Conservation (phyloP, 2,888 invertebrate species). For the Chrysodeixis includens region DNA sequence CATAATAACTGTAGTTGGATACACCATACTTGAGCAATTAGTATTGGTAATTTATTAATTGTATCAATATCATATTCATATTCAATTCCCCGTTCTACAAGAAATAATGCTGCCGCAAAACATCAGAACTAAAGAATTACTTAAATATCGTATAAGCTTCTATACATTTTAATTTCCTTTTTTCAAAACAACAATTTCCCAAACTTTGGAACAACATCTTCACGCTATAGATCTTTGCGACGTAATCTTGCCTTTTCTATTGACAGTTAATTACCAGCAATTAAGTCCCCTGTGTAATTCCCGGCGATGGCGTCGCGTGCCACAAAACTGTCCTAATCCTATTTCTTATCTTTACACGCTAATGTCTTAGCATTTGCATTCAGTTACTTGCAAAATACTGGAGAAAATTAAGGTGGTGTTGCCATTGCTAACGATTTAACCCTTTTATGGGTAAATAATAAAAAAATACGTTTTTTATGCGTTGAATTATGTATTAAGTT, state of each 20-base stretch:
- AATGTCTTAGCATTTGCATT: conserved; percentile 87
- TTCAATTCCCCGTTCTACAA: too few species aligned
- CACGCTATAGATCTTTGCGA: neutral
- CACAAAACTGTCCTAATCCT: conserved; percentile 81
- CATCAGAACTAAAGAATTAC: too few species aligned
- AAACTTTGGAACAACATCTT: neutral
- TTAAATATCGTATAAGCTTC: too few species aligned
- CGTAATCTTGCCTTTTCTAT: conserved; percentile 29
- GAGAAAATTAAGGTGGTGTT: conserved; percentile 59
- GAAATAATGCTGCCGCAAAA: too few species aligned
- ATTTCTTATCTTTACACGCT: conserved; percentile 85
- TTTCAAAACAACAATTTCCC: neutral
- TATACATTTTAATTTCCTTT: too few species aligned
- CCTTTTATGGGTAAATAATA: conserved; percentile 13
- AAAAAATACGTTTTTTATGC: neutral
- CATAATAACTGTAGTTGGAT: too few species aligned
- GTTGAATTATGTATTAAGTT: too few species aligned
- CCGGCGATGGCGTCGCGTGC: conserved; percentile 45
- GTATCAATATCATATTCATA: too few species aligned
- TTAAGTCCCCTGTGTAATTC: conserved; percentile 63
- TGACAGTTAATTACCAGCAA: conserved; percentile 73
- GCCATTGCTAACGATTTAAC: conserved; percentile 13
- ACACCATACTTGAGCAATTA: too few species aligned
- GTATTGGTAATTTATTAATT: too few species aligned
- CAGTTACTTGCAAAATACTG: conserved; percentile 72